Conservation (phyloP, 2,888 invertebrate species). For the Macrophya annulata region DNA sequence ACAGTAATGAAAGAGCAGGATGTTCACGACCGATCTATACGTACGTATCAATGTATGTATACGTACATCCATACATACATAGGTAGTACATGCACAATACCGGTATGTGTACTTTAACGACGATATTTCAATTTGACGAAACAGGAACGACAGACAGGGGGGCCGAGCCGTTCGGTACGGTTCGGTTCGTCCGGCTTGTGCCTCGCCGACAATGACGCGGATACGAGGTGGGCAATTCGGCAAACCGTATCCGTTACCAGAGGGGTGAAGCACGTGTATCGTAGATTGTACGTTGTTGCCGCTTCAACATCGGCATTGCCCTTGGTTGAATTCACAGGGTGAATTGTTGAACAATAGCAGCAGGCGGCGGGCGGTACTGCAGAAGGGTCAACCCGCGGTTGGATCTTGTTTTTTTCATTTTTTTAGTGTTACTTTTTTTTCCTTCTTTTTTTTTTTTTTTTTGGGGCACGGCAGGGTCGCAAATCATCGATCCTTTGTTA, state of each 20-base stretch:
- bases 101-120: neutral
- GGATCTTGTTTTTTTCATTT: neutral
- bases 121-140: conserved; percentile 46
- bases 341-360: conserved; percentile 44
- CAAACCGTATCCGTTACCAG: conserved; percentile 48
- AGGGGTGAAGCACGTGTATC: conserved; percentile 43
- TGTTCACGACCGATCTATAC: neutral
- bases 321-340: conserved; percentile 25
- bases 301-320: neutral
- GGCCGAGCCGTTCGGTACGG: neutral
- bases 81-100: neutral
- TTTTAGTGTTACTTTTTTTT: neutral
- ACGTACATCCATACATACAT: neutral
- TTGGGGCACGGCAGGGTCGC: conserved; percentile 29
- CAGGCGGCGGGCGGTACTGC: neutral
- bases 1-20: conserved; percentile 16
- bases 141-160: conserved; percentile 1
- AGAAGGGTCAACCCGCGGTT: conserved; percentile 45
- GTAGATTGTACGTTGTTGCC: conserved; percentile 31
- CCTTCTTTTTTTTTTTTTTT: neutral
- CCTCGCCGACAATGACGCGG: conserved; percentile 38
- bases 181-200: neutral
- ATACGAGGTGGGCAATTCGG: conserved; percentile 42
- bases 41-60: too few species aligned
- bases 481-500: conserved; percentile 53